Evolutionary conservation across 2,797 vertebrate species (phyloP).

Genomic region (Myoxocephalus aenaeus): DNA sequence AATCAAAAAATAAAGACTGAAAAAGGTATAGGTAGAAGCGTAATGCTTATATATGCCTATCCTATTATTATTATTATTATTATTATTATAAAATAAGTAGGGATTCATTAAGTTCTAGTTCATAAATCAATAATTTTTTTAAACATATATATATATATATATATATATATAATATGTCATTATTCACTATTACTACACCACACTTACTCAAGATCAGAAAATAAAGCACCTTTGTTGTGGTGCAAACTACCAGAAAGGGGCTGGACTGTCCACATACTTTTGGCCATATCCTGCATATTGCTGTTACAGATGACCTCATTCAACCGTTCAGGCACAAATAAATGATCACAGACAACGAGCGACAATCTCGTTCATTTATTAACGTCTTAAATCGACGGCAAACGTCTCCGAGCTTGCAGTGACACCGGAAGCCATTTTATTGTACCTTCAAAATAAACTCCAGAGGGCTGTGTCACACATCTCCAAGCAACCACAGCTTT

Average conservation of each 20-base stretch:
- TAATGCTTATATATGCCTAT: no score
- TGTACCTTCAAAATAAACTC: slow-evolving; percentile 54
- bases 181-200: not conserved
- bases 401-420: not conserved
- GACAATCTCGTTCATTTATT: slow-evolving; percentile 23
- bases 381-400: slow-evolving; percentile 17
- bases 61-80: no score
- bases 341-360: slow-evolving; percentile 22
- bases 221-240: not conserved
- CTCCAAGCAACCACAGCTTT: slow-evolving; percentile 7
- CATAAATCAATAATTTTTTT: no score
- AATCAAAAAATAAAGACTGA: no score
- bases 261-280: slow-evolving; percentile 1
- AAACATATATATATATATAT: no score
- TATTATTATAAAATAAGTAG: no score
- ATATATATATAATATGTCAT: no score
- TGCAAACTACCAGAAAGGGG: not conserved
- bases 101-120: no score
- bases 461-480: not conserved
- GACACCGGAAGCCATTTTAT: not conserved
- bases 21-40: no score
- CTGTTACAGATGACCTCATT: slow-evolving; percentile 32
- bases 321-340: slow-evolving; percentile 36
- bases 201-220: not conserved
- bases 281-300: not conserved